phyloP scores from a whole-genome alignment of 2,797 vertebrate genomes.

The Botia almorhae region DNA sequence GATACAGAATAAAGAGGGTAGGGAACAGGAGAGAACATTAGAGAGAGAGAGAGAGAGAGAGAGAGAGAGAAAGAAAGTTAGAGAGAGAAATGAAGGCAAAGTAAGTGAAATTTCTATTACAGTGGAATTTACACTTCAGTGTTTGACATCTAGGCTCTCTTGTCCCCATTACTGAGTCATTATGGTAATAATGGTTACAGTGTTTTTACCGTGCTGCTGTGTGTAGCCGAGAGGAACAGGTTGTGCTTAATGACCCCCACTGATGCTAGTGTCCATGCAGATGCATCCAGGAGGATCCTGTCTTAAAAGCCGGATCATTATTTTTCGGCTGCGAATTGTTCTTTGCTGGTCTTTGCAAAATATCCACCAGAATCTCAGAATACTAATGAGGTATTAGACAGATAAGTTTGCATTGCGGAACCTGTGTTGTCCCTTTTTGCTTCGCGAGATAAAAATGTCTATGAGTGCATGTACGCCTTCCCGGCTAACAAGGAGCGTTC shows the following conservation, averaged over 20 bases:
- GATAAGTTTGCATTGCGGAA: slow-evolving; percentile 59
- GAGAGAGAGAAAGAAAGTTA: neutral
- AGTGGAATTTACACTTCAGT: slow-evolving; percentile 52
- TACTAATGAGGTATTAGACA: slow-evolving; percentile 64
- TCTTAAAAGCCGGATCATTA: slow-evolving; percentile 73
- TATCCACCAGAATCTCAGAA: slow-evolving; percentile 54
- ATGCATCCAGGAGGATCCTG: slow-evolving; percentile 66
- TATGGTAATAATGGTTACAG: slow-evolving; percentile 67
- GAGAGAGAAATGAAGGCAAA: slow-evolving; percentile 37
- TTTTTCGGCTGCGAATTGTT: slow-evolving; percentile 71
- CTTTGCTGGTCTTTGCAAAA: slow-evolving; percentile 65
- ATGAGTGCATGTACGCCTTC: neutral
- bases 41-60: neutral
- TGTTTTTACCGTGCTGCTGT: slow-evolving; percentile 60
- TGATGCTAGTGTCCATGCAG: slow-evolving; percentile 63
- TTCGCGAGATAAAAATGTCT: neutral
- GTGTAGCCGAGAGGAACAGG: slow-evolving; percentile 61
- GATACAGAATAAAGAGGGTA: slow-evolving; percentile 65
- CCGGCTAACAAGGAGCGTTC: no score
- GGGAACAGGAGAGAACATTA: slow-evolving; percentile 27
- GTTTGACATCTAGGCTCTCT: slow-evolving; percentile 72
- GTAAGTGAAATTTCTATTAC: slow-evolving; percentile 51
- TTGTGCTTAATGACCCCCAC: slow-evolving; percentile 75
- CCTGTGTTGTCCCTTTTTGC: slow-evolving; percentile 43
- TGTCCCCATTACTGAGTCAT: slow-evolving; percentile 59